These are phyloP conservation scores for Scaptomyza reducta DNA, from an alignment of 2,888 invertebrate species.

Conservation along the genomic window DNA sequence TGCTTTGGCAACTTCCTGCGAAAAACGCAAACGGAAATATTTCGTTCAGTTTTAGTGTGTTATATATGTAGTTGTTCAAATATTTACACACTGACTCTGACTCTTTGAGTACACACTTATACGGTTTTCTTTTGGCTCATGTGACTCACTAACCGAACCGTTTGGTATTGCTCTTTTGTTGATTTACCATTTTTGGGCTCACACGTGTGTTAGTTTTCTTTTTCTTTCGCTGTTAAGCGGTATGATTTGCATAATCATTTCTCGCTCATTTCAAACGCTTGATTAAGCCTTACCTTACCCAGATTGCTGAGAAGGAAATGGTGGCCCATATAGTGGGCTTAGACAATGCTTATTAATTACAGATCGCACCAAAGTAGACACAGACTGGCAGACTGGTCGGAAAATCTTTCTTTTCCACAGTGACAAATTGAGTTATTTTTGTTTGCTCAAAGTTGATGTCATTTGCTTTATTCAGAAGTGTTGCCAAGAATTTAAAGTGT, in stretches of 20 bases:
- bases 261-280: conserved; percentile 21
- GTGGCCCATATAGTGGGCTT: conserved; percentile 27
- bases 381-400: not conserved
- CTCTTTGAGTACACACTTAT: conserved; percentile 35
- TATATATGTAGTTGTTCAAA: conserved; percentile 56
- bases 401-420: not conserved
- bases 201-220: conserved; percentile 26
- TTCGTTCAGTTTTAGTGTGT: conserved; percentile 27
- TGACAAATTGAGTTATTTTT: not conserved
- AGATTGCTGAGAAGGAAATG: conserved; percentile 42
- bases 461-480: not conserved
- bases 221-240: conserved; percentile 11
- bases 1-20: conserved; percentile 56
- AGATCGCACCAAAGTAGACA: conserved; percentile 28
- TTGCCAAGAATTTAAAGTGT: too few species aligned
- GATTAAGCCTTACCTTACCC: conserved; percentile 36
- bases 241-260: conserved; percentile 53
- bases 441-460: not conserved
- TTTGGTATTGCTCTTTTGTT: conserved; percentile 5
- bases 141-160: conserved; percentile 37
- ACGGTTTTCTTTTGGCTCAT: conserved; percentile 3
- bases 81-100: conserved; percentile 55
- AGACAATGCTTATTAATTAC: conserved; percentile 52
- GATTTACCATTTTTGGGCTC: conserved; percentile 29
- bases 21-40: conserved; percentile 54